Evolutionary conservation across 2,888 invertebrate genomes (phyloP), one percentile per base, ranked within the genome.

Genomic region (Sphinx pinastri): DNA sequence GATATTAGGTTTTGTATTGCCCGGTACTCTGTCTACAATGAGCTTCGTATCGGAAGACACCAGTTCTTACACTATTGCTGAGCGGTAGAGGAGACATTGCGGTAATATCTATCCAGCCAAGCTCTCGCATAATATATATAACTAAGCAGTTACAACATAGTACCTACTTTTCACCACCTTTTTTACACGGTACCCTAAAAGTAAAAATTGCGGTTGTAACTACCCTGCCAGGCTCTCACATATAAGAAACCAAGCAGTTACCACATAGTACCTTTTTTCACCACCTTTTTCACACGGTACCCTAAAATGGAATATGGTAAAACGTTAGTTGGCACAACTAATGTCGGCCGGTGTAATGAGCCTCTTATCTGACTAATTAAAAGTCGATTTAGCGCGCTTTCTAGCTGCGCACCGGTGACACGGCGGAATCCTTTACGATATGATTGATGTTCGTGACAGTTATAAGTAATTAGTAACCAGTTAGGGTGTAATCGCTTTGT

Each of bases 301-400:
- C 86, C 89, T 80, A 86, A 85, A 73, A 78, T 79, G 73, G 76
- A 80, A 83, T 82, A 85, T 76, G 79, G 80, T 83, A 84, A 85
- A 86, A 86, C 84, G 86, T 85, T 85, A 88, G 87, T 90, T 90
- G 87, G 85, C 87, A 88, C 88, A 88, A 85, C 88, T 88, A 90
- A 93, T 90, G 91, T 84, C 81, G 77, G 84, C 85, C 80, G 77
- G 84, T 85, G 90, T 92, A 92, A 93, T 93, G 90, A 89, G 90
- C 77, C 87, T 85, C 91, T 93, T 93, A 92, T 92, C 90, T 88
- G 80, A 91, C 88, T 93, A 93, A 94, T 94, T 94, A 94, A 94
- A 94, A 93, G 87, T 91, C 92, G 93, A 94, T 94, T 94, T 91
- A 79, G 88, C 80, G 79, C 84, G 82, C 92, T 93, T 91, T 93